A percentile compares a stretch with the other conserved stretches of the same genome.
Conservation (phyloP, 2,113 vertebrate species). For the Dipodomys spectabilis region DNA sequence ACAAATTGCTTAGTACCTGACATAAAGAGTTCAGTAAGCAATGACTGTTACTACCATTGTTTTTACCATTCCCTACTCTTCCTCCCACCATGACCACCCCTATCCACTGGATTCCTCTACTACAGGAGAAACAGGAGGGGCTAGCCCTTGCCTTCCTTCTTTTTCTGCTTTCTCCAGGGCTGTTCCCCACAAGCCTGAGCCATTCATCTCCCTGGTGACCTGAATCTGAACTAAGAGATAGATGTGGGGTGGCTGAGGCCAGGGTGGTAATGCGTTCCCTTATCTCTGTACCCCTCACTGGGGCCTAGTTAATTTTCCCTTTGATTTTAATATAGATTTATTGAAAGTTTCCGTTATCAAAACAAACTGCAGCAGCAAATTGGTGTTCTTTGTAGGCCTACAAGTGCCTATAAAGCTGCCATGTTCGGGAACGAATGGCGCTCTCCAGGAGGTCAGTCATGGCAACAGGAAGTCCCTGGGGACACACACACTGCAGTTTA, state of each 20-base stretch:
- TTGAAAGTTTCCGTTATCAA: slow-evolving; percentile 92
- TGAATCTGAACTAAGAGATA: slow-evolving; percentile 76
- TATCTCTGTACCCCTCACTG: slow-evolving; percentile 86
- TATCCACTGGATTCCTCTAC: neutral
- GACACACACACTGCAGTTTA: slow-evolving; percentile 89
- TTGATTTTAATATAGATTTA: slow-evolving; percentile 95
- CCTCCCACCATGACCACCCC: neutral
- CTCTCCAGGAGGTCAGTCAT: slow-evolving; percentile 91
- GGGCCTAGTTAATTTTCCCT: slow-evolving; percentile 90
- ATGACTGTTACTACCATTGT: neutral
- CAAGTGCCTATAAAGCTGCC: slow-evolving; percentile 93
- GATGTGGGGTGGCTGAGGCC: slow-evolving; percentile 81
- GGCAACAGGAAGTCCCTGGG: slow-evolving; percentile 87
- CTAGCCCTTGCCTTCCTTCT: slow-evolving; percentile 23
- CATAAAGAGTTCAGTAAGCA: slow-evolving; percentile 1
- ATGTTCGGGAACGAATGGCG: slow-evolving; percentile 88
- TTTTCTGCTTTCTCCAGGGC: slow-evolving; percentile 41
- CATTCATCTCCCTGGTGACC: slow-evolving; percentile 82
- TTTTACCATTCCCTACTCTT: neutral
- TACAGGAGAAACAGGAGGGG: neutral
- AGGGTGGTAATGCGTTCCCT: slow-evolving; percentile 86
- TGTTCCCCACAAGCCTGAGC: slow-evolving; percentile 59
- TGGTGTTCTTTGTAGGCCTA: slow-evolving; percentile 91
- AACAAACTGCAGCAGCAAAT: slow-evolving; percentile 92
- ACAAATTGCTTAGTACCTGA: neutral